phyloP scores from a whole-genome alignment of 2,113 vertebrate genomes.

The Psammodynastes pulverulentus region DNA sequence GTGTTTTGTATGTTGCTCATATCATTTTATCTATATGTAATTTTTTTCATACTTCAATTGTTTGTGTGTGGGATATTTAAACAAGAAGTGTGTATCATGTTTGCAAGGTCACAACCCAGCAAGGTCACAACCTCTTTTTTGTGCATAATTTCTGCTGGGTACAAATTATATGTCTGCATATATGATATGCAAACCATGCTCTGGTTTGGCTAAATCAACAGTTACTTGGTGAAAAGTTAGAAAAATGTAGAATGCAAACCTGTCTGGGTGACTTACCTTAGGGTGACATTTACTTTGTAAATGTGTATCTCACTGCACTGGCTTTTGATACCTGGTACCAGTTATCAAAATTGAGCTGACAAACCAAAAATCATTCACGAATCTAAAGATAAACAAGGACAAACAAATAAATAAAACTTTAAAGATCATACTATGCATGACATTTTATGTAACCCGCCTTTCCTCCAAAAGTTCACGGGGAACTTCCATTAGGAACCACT shows the following conservation, averaged over 20 bases:
- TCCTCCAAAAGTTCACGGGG: background rate
- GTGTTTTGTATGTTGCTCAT: background rate
- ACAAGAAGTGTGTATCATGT: background rate
- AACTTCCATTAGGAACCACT: background rate
- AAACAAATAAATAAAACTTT: background rate
- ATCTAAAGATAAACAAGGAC: background rate
- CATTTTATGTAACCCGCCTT: background rate
- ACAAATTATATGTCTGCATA: background rate
- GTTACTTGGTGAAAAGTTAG: background rate
- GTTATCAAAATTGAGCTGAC: background rate
- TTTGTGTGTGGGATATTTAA: background rate
- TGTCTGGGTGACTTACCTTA: too few relatives aligned
- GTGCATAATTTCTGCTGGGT: background rate
- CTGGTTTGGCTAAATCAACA: background rate
- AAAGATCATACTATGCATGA: background rate
- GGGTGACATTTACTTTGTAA: too few relatives aligned
- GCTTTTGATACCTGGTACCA: too few relatives aligned
- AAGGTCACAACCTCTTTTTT: too few relatives aligned
- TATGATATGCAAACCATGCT: background rate
- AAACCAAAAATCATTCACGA: background rate
- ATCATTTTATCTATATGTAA: background rate
- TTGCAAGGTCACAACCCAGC: background rate
- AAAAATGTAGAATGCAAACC: background rate
- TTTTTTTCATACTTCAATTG: background rate
- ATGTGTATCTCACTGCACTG: too few relatives aligned